Percentiles rank a stretch among this genome's conserved stretches.
These are phyloP conservation scores for Ceratina calcarata DNA, from an alignment of 1,140 invertebrate species.

Conservation along the genomic window DNA sequence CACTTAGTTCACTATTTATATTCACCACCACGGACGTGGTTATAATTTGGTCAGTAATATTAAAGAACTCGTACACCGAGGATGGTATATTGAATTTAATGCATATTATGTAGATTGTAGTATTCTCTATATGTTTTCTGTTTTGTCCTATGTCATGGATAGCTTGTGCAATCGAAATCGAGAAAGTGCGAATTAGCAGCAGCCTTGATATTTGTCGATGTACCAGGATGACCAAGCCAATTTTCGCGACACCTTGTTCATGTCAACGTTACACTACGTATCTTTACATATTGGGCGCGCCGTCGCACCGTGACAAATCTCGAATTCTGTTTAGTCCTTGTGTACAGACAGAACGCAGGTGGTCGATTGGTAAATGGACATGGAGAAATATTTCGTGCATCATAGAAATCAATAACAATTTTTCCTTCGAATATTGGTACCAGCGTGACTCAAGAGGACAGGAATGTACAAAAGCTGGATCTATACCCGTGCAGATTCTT, in stretches of 20 bases:
- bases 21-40: constrained; percentile 5
- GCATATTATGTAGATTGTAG: too few relatives aligned
- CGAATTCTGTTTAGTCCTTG: background rate
- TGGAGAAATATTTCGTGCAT: background rate
- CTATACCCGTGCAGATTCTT: constrained; percentile 47
- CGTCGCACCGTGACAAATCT: constrained; percentile 32
- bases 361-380: constrained; percentile 9
- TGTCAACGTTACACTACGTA: background rate
- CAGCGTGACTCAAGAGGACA: constrained; percentile 39
- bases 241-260: constrained; percentile 48
- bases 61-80: constrained; percentile 2
- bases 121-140: too few relatives aligned
- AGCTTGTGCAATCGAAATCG: too few relatives aligned
- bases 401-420: constrained; percentile 18
- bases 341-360: background rate
- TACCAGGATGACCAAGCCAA: constrained; percentile 53
- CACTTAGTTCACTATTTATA: constrained; percentile 46
- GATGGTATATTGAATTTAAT: constrained; percentile 4
- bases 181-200: background rate
- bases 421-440: background rate
- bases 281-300: constrained; percentile 27
- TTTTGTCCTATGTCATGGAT: too few relatives aligned
- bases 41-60: constrained; percentile 13
- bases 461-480: constrained; percentile 34
- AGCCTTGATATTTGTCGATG: constrained; percentile 61